Conservation (phyloP, 2,113 vertebrate genomes). For the Cromileptes altivelis region DNA sequence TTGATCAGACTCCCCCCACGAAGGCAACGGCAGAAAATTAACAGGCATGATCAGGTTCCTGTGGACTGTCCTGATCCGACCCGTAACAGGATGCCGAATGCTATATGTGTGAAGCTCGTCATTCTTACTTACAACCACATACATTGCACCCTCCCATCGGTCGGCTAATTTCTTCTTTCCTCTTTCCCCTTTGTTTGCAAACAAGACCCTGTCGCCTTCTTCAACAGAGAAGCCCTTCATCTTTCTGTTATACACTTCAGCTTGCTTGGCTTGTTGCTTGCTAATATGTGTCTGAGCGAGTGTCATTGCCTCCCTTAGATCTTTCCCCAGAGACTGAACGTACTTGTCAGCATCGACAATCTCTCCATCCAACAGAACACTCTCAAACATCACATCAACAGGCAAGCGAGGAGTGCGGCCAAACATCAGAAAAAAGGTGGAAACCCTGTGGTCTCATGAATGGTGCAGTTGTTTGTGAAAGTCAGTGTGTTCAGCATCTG, state of each 20-base stretch:
- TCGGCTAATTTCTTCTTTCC: not conserved
- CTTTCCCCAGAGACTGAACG: too few species aligned
- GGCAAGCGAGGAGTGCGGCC: too few species aligned
- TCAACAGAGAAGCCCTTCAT: too few species aligned
- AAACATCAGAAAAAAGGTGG: not conserved
- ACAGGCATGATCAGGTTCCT: not conserved
- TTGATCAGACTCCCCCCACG: not conserved
- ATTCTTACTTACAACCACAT: not conserved
- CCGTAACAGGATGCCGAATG: not conserved
- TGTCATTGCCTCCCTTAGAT: too few species aligned
- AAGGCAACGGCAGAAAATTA: not conserved
- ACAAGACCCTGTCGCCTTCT: not conserved
- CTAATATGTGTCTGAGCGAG: too few species aligned
- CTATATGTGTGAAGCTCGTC: not conserved
- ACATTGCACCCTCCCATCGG: not conserved
- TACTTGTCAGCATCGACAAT: too few species aligned
- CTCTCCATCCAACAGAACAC: too few species aligned
- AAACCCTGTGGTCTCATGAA: conserved; percentile 2
- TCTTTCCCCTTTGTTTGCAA: not conserved
- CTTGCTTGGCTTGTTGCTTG: too few species aligned
- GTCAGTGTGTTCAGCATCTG: not conserved
- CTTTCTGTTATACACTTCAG: too few species aligned
- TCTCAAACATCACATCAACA: too few species aligned
- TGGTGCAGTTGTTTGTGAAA: not conserved
- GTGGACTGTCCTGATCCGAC: not conserved